These are phyloP conservation scores for Melikaiella ostensackeni DNA, from an alignment of 2,888 invertebrate species.

Conservation along the genomic window DNA sequence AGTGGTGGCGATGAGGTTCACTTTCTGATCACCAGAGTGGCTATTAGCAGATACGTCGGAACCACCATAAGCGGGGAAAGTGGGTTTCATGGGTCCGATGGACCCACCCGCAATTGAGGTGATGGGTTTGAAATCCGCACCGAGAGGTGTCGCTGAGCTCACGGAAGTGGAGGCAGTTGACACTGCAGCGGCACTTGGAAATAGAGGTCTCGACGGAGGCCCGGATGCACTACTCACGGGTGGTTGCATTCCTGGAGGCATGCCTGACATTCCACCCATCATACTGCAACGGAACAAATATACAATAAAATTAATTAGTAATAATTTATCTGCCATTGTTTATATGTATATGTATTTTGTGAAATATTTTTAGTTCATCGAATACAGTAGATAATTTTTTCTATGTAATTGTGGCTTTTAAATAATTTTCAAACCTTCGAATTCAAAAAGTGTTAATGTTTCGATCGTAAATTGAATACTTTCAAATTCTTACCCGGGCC, in stretches of 20 bases:
- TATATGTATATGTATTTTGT: too few relatives aligned
- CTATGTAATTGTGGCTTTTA: too few relatives aligned
- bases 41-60: conserved; percentile 74
- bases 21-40: conserved; percentile 78
- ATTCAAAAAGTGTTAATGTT: too few relatives aligned
- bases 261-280: conserved; percentile 78
- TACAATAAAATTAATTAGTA: neutral
- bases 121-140: conserved; percentile 82
- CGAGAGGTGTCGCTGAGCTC: conserved; percentile 78
- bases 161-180: conserved; percentile 79
- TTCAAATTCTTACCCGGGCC: conserved; percentile 78
- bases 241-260: conserved; percentile 77
- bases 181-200: conserved; percentile 86
- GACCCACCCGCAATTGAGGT: conserved; percentile 76
- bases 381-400: too few relatives aligned
- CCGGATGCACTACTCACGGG: conserved; percentile 69
- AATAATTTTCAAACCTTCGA: too few relatives aligned
- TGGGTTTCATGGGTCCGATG: conserved; percentile 82
- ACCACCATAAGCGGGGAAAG: conserved; percentile 86
- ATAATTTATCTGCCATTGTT: too few relatives aligned
- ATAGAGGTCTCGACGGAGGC: conserved; percentile 85
- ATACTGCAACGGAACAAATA: conserved; percentile 69
- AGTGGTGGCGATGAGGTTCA: conserved; percentile 85
- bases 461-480: neutral
- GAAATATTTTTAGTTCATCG: too few relatives aligned